Conservation (phyloP, 1,140 invertebrate species). For the Arion vulgaris region DNA sequence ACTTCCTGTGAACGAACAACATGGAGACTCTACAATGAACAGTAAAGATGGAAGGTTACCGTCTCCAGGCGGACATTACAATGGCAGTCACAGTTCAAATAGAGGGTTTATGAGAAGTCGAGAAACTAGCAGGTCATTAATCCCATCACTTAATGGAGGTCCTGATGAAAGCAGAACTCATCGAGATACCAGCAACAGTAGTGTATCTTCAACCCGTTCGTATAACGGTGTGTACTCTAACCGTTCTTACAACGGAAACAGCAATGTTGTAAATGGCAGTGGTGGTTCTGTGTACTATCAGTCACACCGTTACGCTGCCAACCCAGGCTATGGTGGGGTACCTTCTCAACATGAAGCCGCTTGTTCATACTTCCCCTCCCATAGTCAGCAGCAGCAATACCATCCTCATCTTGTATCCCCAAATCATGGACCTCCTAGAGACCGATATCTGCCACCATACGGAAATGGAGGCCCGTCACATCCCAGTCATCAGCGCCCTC, state of each 20-base stretch:
- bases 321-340: background rate
- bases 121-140: conserved; percentile 23
- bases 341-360: background rate
- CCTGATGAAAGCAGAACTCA: conserved; percentile 32
- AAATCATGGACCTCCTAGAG: background rate
- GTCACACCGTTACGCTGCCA: background rate
- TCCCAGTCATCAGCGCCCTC: conserved; percentile 2
- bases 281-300: background rate
- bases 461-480: background rate
- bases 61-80: conserved; percentile 32
- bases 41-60: conserved; percentile 42
- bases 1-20: background rate
- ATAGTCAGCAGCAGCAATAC: conserved; percentile 7
- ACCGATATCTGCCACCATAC: background rate
- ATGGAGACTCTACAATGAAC: conserved; percentile 1
- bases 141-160: conserved; percentile 15
- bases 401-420: background rate
- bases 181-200: conserved; percentile 60
- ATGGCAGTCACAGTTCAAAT: conserved; percentile 23
- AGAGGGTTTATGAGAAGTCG: conserved; percentile 33
- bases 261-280: background rate
- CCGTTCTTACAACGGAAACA: conserved; percentile 46
- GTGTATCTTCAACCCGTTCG: conserved; percentile 55
- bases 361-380: background rate
- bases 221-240: background rate